These are phyloP conservation scores for Acanthis flammea DNA, from an alignment of 2,797 vertebrate genomes.

Conservation along the genomic window DNA sequence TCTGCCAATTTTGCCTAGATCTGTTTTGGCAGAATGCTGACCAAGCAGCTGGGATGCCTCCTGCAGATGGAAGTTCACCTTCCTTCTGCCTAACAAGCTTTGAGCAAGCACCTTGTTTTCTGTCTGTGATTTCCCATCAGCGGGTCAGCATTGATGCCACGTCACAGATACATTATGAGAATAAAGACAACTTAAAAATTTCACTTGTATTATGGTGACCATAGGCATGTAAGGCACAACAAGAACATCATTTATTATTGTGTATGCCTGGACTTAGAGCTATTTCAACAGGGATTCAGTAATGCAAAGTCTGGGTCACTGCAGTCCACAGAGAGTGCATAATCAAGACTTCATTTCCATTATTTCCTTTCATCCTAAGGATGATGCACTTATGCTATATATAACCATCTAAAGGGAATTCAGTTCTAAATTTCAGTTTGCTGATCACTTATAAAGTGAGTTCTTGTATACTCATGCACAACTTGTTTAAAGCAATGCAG, in stretches of 20 bases:
- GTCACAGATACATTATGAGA: neutral
- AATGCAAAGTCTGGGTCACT: neutral
- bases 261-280: neutral
- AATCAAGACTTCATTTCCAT: neutral
- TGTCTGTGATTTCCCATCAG: neutral
- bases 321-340: neutral
- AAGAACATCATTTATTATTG: neutral
- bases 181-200: neutral
- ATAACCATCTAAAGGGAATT: neutral
- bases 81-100: neutral
- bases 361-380: neutral
- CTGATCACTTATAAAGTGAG: neutral
- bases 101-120: neutral
- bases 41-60: neutral
- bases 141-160: accelerated
- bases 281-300: neutral
- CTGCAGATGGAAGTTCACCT: neutral
- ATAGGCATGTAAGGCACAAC: neutral
- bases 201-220: neutral
- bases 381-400: neutral
- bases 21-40: neutral
- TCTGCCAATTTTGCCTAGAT: neutral
- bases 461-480: neutral
- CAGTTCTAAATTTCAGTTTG: neutral
- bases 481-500: neutral